Evolutionary conservation across 1,140 invertebrate species (phyloP).

Genomic region (Mactra quadrangularis): DNA sequence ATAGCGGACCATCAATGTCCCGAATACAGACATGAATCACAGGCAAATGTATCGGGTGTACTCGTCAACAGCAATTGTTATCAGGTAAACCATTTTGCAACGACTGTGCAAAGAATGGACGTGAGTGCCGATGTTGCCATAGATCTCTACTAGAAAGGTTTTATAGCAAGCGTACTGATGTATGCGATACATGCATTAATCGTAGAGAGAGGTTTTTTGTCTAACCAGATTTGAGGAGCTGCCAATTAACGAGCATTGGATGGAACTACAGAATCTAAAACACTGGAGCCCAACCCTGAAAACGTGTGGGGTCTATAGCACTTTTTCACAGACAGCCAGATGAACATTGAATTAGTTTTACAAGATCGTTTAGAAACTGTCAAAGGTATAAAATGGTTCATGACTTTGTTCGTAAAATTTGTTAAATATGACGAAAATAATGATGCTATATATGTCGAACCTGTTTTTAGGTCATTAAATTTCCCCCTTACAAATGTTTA

Average conservation of each 20-base stretch:
- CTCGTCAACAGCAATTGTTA: background rate
- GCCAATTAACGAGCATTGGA: background rate
- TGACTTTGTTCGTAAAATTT: no score
- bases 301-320: constrained; percentile 11
- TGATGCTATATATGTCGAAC: background rate
- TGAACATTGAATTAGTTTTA: no score
- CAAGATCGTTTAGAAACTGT: no score
- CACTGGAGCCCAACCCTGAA: background rate
- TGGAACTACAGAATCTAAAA: background rate
- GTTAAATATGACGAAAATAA: constrained; percentile 2
- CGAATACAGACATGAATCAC: background rate
- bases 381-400: no score
- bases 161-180: background rate
- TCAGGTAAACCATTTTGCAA: no score
- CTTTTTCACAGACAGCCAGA: constrained; percentile 6
- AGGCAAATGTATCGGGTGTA: constrained; percentile 4
- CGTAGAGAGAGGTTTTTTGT: background rate
- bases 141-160: background rate
- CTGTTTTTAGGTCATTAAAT: background rate
- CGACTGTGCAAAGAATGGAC: background rate
- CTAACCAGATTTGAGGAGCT: background rate
- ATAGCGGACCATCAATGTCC: no score
- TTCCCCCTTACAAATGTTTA: background rate
- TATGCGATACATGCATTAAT: no score
- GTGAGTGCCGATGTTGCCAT: constrained; percentile 1